These are phyloP conservation scores for Agonopterix subpropinquella DNA, from an alignment of 2,888 invertebrate species.

Conservation along the genomic window DNA sequence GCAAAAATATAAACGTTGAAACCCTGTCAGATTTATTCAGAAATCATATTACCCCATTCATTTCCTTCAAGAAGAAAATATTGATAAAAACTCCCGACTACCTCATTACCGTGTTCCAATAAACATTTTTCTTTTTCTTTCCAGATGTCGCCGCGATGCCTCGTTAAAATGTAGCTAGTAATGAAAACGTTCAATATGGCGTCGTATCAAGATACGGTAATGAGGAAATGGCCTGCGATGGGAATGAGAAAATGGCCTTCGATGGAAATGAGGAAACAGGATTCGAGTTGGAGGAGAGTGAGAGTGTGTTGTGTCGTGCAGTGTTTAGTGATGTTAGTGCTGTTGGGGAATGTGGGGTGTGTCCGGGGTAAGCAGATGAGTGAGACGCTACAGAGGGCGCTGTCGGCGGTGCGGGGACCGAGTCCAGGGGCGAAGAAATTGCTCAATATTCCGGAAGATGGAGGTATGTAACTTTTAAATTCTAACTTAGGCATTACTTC, in stretches of 20 bases:
- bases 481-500: too few species aligned
- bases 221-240: slow-evolving; percentile 18
- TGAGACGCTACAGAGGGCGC: slow-evolving; percentile 69
- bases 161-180: slow-evolving; percentile 3
- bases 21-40: too few species aligned
- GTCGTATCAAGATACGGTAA: neutral
- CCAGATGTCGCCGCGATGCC: slow-evolving; percentile 2
- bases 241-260: slow-evolving; percentile 15
- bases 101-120: neutral
- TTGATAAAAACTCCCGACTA: neutral
- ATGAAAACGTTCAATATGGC: neutral
- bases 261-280: slow-evolving; percentile 37
- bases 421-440: slow-evolving; percentile 72
- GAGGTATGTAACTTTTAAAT: slow-evolving; percentile 43
- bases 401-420: slow-evolving; percentile 68
- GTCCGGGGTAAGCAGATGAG: slow-evolving; percentile 64
- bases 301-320: slow-evolving; percentile 34
- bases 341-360: slow-evolving; percentile 30
- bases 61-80: neutral
- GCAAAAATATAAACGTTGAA: too few species aligned
- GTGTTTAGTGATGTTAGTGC: slow-evolving; percentile 41
- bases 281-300: slow-evolving; percentile 47
- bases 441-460: slow-evolving; percentile 72
- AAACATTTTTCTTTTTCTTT: slow-evolving; percentile 1
- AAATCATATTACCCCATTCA: too few species aligned